Conservation (phyloP, 2,113 vertebrate genomes). For the Apteryx owenii region DNA sequence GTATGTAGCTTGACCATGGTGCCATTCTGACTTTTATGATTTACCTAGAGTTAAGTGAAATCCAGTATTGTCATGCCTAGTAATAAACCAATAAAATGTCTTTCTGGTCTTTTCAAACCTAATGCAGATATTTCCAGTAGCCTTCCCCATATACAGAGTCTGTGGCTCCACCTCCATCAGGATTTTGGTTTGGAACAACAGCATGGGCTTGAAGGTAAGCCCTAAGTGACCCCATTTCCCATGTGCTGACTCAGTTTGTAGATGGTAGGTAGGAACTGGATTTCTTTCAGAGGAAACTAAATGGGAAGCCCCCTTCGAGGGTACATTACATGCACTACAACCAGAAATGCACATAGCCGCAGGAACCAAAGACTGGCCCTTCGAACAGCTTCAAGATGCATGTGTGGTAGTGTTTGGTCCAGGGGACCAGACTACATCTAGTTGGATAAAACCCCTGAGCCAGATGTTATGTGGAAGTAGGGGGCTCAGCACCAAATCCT, state of each 20-base stretch:
- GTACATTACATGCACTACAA: not conserved
- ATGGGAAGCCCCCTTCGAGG: rapidly evolving
- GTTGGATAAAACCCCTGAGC: not conserved
- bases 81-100: not conserved
- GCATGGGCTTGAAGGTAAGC: not conserved
- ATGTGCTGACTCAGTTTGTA: not conserved
- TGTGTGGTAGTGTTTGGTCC: rapidly evolving
- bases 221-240: not conserved
- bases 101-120: not conserved
- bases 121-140: not conserved
- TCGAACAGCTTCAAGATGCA: not conserved
- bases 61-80: not conserved
- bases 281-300: not conserved
- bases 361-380: not conserved
- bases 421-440: not conserved
- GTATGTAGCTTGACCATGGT: not conserved
- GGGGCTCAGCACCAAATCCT: not conserved
- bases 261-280: rapidly evolving
- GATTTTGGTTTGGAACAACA: not conserved
- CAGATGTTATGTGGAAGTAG: not conserved
- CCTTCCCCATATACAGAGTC: not conserved
- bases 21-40: not conserved
- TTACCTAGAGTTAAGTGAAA: not conserved
- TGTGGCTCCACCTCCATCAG: not conserved
- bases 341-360: rapidly evolving